A percentile compares a stretch with the other conserved stretches of the same genome.
phyloP scores from a whole-genome alignment of 1,140 invertebrate species.

The Drosophila ironensis region DNA sequence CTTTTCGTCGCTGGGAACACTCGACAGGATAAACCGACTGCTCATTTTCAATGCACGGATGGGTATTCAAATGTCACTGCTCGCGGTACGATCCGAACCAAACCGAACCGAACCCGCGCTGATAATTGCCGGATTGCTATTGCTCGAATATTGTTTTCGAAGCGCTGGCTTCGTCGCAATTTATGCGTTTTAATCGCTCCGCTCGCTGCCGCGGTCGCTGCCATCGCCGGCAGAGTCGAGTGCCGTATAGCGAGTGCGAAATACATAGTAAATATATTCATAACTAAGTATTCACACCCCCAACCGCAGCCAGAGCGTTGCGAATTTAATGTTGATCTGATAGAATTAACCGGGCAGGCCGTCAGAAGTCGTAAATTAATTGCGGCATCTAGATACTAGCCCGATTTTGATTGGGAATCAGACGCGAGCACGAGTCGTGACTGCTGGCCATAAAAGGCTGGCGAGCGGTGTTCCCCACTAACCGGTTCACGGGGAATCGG shows the following conservation, averaged over 20 bases:
- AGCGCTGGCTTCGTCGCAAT: conserved; percentile 46
- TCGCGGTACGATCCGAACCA: background rate
- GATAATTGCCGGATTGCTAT: conserved; percentile 57
- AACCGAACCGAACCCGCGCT: conserved; percentile 33
- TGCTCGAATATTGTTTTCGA: conserved; percentile 59
- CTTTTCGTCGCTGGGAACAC: background rate
- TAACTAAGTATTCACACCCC: background rate
- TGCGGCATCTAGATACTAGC: conserved; percentile 1
- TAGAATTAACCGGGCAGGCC: conserved; percentile 28
- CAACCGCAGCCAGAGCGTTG: background rate
- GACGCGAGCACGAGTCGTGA: conserved; percentile 23
- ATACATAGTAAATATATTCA: no score
- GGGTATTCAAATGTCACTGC: background rate
- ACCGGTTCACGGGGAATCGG: background rate
- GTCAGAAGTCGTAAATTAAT: conserved; percentile 45
- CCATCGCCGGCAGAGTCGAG: conserved; percentile 1
- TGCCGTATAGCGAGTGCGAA: conserved; percentile 12
- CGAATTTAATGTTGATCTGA: conserved; percentile 32
- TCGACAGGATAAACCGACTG: conserved; percentile 21
- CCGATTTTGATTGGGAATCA: conserved; percentile 4
- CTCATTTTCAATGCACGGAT: conserved; percentile 28
- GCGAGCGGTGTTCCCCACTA: conserved; percentile 4
- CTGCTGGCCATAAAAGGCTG: conserved; percentile 34
- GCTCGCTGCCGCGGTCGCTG: background rate
- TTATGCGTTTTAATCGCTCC: conserved; percentile 57